Percentiles rank a stretch among this genome's conserved stretches.
Evolutionary conservation across 2,113 vertebrate species (phyloP).

Genomic region (Stegostoma tigrinum): DNA sequence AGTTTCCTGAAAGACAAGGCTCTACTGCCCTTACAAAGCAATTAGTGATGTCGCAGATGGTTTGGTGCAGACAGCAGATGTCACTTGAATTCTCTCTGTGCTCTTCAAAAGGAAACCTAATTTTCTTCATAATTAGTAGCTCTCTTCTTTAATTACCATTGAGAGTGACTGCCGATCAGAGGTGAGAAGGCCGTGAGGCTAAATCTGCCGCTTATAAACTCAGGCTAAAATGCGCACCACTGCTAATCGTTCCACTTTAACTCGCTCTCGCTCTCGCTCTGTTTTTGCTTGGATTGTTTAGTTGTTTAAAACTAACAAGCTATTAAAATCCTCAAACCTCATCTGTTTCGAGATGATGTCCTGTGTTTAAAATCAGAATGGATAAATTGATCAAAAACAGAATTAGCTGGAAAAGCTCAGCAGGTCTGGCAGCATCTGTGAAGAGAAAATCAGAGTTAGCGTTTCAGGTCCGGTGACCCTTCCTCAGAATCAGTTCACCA

Average conservation of each 20-base stretch:
- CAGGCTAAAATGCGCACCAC: not conserved
- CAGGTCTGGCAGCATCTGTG: too few species aligned
- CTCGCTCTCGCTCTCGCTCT: not conserved
- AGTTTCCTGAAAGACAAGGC: not conserved
- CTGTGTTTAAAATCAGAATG: not conserved
- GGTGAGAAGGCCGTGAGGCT: not conserved
- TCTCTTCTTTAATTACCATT: constrained; percentile 45
- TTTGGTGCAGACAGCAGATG: constrained; percentile 40
- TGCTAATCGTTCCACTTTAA: not conserved
- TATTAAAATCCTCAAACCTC: not conserved
- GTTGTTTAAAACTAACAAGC: not conserved
- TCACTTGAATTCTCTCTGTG: constrained; percentile 41
- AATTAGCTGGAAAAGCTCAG: too few species aligned
- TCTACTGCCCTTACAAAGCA: constrained; percentile 26
- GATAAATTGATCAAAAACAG: not conserved
- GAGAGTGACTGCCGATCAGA: constrained; percentile 42
- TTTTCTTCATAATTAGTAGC: constrained; percentile 49
- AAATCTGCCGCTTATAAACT: constrained; percentile 39
- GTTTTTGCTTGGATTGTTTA: not conserved
- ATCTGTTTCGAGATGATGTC: not conserved
- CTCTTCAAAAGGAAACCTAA: constrained; percentile 43
- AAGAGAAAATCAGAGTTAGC: too few species aligned
- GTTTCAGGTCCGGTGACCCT: too few species aligned
- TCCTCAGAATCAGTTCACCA: too few species aligned
- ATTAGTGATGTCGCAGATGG: constrained; percentile 39